These are phyloP conservation scores for Keiferia lycopersicella DNA, from an alignment of 2,888 invertebrate species.

Conservation along the genomic window DNA sequence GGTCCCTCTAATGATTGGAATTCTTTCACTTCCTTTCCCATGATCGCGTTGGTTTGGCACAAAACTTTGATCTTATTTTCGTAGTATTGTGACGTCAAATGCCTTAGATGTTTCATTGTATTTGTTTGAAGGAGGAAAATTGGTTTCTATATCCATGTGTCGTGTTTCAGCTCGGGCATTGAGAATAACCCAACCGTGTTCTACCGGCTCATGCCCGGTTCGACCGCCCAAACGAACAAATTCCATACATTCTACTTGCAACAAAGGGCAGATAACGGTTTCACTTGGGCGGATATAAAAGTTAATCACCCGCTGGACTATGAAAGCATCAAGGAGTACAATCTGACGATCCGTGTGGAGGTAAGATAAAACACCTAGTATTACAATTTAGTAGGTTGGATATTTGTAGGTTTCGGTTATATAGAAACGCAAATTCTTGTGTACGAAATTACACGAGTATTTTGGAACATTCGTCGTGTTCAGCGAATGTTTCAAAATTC, in stretches of 20 bases:
- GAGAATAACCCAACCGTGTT: constrained; percentile 98
- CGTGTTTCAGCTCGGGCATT: constrained; percentile 92
- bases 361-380: constrained; percentile 80
- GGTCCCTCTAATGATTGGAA: background rate
- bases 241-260: constrained; percentile 97
- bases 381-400: too few relatives aligned
- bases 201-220: constrained; percentile 97
- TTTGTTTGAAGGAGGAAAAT: constrained; percentile 33
- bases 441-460: too few relatives aligned
- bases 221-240: constrained; percentile 97
- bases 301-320: constrained; percentile 97
- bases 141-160: constrained; percentile 46
- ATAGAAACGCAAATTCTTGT: too few relatives aligned
- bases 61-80: constrained; percentile 20
- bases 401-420: too few relatives aligned
- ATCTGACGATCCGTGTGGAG: constrained; percentile 97
- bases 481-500: too few relatives aligned
- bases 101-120: constrained; percentile 44
- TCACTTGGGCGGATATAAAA: constrained; percentile 97
- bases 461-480: too few relatives aligned
- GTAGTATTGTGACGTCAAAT: constrained; percentile 54
- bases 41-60: background rate
- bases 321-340: constrained; percentile 97
- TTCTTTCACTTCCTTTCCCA: background rate
- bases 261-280: constrained; percentile 95